Base-by-base conservation (phyloP, 2,888 invertebrate genomes). In the Synanthedon formicaeformis region DNA sequence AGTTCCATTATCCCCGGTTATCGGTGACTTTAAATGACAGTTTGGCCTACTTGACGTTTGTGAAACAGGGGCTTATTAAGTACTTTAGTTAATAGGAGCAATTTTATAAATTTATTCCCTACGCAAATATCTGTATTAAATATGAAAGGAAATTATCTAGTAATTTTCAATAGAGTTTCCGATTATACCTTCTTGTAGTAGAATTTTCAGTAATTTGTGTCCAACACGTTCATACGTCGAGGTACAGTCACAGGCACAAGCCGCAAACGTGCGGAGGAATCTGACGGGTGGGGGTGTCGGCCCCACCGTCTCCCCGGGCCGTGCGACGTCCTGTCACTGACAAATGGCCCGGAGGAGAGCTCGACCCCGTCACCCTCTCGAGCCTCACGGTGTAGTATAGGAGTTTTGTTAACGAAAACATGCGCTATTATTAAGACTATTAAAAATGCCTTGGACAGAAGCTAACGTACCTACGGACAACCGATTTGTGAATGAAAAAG, bases 311-410 rank as follows among this genome's bases (percentile, higher is more conserved):
- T 54, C 56, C 56, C 56, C 61, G 58, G 59, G 57, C 67, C 67
- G 65, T 68, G 75, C 77, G 80, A 78, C 80, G 84, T 80, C 81
- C 85, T 85, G 84, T 81, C 85, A 84, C 84, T 85, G 86, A 86
- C 86, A 86, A 86, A 86, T 86, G 85, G 85, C 82, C 79, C 78
- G 83, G 75, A 81, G 84, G 79, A 81, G 80, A 77, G 73, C 75
- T 75, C 81, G 81, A 83, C 83, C 81, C 79, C 73, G 64, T 73
- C 82, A 81, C 85, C 84, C 85, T 78, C 79, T 76, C 66, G 62
- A 71, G 66, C 48, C 56, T 55, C 54, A 56, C 50, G 50, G 51
- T 55, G 50, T 53, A 40, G 54, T 54, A 23, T n/a, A 13, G 50
- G 53, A 51, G 51, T 40, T 16, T 40, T 56, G 53, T 54, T 56